Conservation (phyloP, 2,888 invertebrate genomes). For the Deroplatys truncata region DNA sequence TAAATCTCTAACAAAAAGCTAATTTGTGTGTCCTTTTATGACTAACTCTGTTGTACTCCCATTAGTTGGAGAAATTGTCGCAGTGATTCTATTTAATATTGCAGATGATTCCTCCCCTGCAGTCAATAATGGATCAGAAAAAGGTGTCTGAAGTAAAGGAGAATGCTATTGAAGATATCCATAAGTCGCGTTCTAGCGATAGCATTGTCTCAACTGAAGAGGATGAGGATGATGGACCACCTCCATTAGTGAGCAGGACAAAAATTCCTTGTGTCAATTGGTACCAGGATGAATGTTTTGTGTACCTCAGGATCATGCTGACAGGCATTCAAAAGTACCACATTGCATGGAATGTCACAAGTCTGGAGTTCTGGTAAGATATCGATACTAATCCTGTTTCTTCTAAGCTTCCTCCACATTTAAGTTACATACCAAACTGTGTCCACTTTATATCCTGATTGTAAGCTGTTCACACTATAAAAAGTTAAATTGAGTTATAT, state of each 20-base stretch:
- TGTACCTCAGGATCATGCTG: background rate
- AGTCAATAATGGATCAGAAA: background rate
- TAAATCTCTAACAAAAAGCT: no score
- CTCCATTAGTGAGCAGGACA: background rate
- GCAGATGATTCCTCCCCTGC: no score
- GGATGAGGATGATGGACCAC: background rate
- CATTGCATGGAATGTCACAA: background rate
- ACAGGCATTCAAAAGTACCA: slow-evolving; percentile 1
- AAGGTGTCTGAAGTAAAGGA: background rate
- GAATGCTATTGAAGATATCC: background rate
- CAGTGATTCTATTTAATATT: no score
- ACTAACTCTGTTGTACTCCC: no score
- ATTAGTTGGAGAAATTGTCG: no score
- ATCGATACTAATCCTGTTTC: background rate
- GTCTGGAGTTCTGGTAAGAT: background rate
- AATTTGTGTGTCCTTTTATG: no score
- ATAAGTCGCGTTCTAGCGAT: background rate
- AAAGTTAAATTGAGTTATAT: no score
- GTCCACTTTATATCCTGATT: no score
- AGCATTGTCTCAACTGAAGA: background rate
- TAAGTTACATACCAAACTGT: no score
- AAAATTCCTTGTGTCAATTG: background rate
- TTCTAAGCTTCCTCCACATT: no score
- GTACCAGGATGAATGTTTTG: background rate
- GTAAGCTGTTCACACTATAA: no score